These are phyloP conservation scores for Hyposoter didymator DNA, from an alignment of 2,888 invertebrate species.

Conservation along the genomic window DNA sequence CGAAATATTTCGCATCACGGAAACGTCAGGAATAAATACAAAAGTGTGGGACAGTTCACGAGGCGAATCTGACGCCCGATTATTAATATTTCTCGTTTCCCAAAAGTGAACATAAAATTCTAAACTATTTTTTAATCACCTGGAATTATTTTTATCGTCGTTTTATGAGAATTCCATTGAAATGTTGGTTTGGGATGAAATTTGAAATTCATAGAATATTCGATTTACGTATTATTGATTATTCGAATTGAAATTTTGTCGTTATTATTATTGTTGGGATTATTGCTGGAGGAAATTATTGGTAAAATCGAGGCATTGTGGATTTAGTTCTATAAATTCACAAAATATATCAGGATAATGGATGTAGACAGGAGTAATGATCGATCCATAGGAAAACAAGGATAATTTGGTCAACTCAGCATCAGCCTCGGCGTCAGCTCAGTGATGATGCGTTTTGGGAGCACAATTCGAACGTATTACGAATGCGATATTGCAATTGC, in stretches of 20 bases:
- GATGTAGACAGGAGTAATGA: slow-evolving; percentile 11
- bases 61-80: too few relatives aligned
- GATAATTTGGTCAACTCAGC: slow-evolving; percentile 3
- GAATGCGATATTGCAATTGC: slow-evolving; percentile 1
- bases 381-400: not conserved
- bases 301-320: too few relatives aligned
- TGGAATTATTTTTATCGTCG: not conserved
- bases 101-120: too few relatives aligned
- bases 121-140: not conserved
- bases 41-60: too few relatives aligned
- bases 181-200: not conserved
- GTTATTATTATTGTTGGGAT: not conserved
- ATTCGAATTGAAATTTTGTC: not conserved
- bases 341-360: not conserved
- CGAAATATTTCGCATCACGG: too few relatives aligned
- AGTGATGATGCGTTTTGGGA: slow-evolving; percentile 4
- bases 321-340: not conserved
- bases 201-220: not conserved
- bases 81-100: too few relatives aligned
- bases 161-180: not conserved
- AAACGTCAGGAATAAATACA: too few relatives aligned
- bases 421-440: not conserved
- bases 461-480: slow-evolving; percentile 9
- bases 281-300: not conserved
- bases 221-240: not conserved